Evolutionary conservation across 2,113 vertebrate genomes (phyloP), one percentile per base, ranked within the genome.

Genomic region (Passer montanus): DNA sequence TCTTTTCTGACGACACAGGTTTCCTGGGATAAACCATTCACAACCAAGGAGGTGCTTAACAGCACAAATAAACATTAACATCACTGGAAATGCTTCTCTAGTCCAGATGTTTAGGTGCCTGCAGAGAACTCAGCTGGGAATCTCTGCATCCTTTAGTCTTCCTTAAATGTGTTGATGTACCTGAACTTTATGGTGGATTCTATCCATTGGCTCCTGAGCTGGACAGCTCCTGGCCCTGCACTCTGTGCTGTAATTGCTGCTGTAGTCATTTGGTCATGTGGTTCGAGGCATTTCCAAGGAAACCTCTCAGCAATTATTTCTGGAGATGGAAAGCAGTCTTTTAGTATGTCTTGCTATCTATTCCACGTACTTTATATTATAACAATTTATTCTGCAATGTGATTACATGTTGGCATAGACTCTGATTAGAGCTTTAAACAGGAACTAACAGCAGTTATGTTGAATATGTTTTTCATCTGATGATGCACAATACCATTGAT

Each of bases 401-500:
- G 97, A 97, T 97, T 97, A 96, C 93, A 92, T 96, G 95, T 97
- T 97, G 95, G 96, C 95, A 97, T 94, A 89, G 95, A 72, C 69
- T 96, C 93, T 97, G 97, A 97, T 97, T 97, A 97, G 94, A 82
- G 95, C 92, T 97, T 97, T 97, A 97, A 97, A 95, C 95, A 97
- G 96, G 95, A 97, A 95, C 97, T 94, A 97, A 95, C 97, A 93
- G 95, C 92, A 96, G 96, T 97, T 97, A 97, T 78, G 94, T 95
- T 97, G 94, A 97, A 96, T 96, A 93, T 97, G 93, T 95, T 97
- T 97, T 96, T 97, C 97, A 96, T 96, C 95, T 94, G 95, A 97
- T 94, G 95, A 95, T 96, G 94, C 96, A 97, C 97, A 97, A 97
- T 97, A 96, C 96, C 95, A 97, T 97, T 97, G 97, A 97, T 97